A percentile compares a stretch with the other conserved stretches of the same genome.
Evolutionary conservation across 1,140 invertebrate species (phyloP).

Genomic region (Diorhabda sublineata): DNA sequence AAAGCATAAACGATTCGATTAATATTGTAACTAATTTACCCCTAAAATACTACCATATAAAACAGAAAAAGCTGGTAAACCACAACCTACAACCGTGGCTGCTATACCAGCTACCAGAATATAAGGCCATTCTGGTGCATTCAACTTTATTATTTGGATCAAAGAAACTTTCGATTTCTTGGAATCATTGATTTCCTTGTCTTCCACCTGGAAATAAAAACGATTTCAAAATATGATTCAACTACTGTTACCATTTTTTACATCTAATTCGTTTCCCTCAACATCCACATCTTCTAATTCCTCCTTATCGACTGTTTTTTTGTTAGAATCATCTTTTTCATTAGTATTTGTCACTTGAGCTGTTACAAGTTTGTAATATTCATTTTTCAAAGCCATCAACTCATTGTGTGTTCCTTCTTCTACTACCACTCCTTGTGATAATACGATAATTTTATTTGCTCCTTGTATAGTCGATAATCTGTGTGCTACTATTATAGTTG

Average conservation of each 20-base stretch:
- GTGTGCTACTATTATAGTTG: slow-evolving; percentile 84
- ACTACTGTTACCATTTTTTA: neutral
- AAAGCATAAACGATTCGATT: too few species aligned
- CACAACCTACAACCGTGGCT: slow-evolving; percentile 66
- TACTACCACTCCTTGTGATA: slow-evolving; percentile 66
- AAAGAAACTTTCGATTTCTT: slow-evolving; percentile 43
- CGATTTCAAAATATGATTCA: neutral
- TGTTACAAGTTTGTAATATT: slow-evolving; percentile 71
- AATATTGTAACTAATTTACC: slow-evolving; percentile 48
- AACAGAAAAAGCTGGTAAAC: slow-evolving; percentile 76
- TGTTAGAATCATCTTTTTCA: neutral
- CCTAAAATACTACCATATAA: slow-evolving; percentile 81
- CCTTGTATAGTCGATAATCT: slow-evolving; percentile 79
- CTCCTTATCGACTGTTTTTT: slow-evolving; percentile 24
- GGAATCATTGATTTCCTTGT: slow-evolving; percentile 24
- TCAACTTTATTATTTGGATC: slow-evolving; percentile 64
- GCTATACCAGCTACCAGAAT: slow-evolving; percentile 69
- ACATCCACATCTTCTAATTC: slow-evolving; percentile 16
- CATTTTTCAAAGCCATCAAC: slow-evolving; percentile 63
- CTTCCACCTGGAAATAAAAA: slow-evolving; percentile 8
- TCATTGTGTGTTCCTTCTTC: slow-evolving; percentile 80
- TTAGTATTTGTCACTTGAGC: slow-evolving; percentile 38
- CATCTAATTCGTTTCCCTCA: slow-evolving; percentile 15
- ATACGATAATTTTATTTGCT: slow-evolving; percentile 75
- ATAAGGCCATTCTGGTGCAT: slow-evolving; percentile 71